Conservation (phyloP, 2,113 vertebrate species). For the Brienomyrus longianalis region DNA sequence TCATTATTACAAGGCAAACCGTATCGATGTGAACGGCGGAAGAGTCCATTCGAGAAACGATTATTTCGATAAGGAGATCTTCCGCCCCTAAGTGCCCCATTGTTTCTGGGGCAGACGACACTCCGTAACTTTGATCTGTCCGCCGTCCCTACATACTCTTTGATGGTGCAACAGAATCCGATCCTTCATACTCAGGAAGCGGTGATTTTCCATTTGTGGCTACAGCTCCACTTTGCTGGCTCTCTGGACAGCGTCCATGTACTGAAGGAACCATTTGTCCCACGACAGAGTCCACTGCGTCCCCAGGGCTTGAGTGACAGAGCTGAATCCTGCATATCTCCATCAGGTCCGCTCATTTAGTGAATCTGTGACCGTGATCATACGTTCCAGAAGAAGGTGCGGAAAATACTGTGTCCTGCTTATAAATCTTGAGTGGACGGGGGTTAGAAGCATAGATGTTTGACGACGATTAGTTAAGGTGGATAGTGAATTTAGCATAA, state of each 20-base stretch:
- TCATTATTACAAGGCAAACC: conserved; percentile 2
- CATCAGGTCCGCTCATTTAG: not conserved
- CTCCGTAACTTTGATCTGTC: not conserved
- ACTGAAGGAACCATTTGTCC: not conserved
- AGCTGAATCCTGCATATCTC: not conserved
- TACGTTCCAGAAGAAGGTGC: not conserved
- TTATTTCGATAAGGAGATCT: not conserved
- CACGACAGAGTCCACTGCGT: not conserved
- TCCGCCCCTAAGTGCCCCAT: not conserved
- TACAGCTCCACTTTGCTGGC: not conserved
- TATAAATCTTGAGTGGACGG: not conserved
- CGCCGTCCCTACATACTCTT: not conserved
- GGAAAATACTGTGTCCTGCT: not conserved
- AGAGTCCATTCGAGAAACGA: not conserved
- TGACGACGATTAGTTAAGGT: not conserved
- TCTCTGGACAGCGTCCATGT: not conserved
- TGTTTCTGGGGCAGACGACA: not conserved
- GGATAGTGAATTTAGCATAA: not conserved
- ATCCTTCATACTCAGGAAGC: not conserved
- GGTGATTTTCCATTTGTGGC: not conserved
- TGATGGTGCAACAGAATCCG: not conserved
- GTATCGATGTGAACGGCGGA: not conserved
- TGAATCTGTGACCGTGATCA: not conserved
- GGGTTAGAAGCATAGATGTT: not conserved
- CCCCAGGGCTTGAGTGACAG: not conserved